Evolutionary conservation across 2,797 vertebrate species (phyloP), one percentile per base, ranked within the genome.

Genomic region (Loriculus beryllinus): DNA sequence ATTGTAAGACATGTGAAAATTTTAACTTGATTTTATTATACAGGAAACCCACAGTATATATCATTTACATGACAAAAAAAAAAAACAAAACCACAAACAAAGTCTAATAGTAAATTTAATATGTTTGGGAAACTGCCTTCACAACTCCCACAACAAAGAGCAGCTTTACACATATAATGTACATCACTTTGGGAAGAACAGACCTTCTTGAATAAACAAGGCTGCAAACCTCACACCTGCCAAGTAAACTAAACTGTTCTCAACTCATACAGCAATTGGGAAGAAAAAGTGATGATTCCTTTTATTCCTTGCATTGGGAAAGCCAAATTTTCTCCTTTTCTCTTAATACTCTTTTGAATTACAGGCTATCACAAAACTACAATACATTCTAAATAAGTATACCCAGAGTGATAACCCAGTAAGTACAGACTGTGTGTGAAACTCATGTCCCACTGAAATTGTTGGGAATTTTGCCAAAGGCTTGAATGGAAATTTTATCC

Each of bases 381-480:
- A 85, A 35, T 59, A 54, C 40, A 40, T 86, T 85, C 49, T 81
- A 95, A 93, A 91, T 64, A n/a, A 89, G 48, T 57, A 56, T 62
- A 81, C 2, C 6, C 65, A 71, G 67, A 87, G 65, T 43, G 87
- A 88, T 92, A 92, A 91, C 29, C 29, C 63, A 87, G 12, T 52
- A 93, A 90, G 49, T 51, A 69, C 54, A 90, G 28, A 47, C 90
- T 92, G 88, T 29, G 68, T 85, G 84, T 91, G 91, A 95, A 96
- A 94, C 82, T 93, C 88, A 37, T 37, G 54, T 86, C 81, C 65
- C 65, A 80, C 68, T 45, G 39, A 91, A 85, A 89, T 75, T n/a
- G 25, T 85, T 89, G 88, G 93, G 94, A 96, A 90, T 69, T 81
- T 85, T 95, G 92, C 94, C 93, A 96, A 92, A 54, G 13, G 22